Percentiles rank a stretch among this genome's conserved stretches.
Evolutionary conservation across 1,140 invertebrate species (phyloP).

Genomic region (Hesperophylax magnus): DNA sequence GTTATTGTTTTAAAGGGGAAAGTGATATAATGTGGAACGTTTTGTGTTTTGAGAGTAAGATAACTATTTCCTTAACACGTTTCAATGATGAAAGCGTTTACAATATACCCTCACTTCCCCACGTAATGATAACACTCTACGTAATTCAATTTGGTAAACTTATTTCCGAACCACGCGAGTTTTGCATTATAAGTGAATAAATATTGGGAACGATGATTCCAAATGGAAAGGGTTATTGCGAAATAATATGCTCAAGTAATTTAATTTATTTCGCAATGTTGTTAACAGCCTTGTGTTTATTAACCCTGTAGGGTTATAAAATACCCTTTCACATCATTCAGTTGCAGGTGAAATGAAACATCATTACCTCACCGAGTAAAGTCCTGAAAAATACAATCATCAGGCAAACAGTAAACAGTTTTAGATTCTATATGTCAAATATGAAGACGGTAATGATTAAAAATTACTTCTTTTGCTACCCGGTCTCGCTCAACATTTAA

Average conservation of each 20-base stretch:
- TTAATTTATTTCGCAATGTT: too few species aligned
- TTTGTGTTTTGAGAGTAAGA: slow-evolving; percentile 4
- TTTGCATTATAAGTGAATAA: slow-evolving; percentile 31
- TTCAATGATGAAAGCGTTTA: slow-evolving; percentile 24
- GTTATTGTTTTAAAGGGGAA: slow-evolving; percentile 57
- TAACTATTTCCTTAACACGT: slow-evolving; percentile 54
- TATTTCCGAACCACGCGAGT: slow-evolving; percentile 19
- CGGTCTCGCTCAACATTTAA: too few species aligned
- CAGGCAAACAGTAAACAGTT: too few species aligned
- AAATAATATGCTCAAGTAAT: not conserved
- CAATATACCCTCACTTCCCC: slow-evolving; percentile 41
- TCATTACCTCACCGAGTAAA: too few species aligned
- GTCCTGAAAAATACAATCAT: too few species aligned
- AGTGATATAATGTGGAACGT: slow-evolving; percentile 42
- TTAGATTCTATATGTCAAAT: too few species aligned
- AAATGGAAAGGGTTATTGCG: not conserved
- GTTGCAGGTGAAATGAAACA: too few species aligned
- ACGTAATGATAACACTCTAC: slow-evolving; percentile 46
- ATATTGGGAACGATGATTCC: slow-evolving; percentile 11
- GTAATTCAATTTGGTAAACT: slow-evolving; percentile 56
- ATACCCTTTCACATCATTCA: too few species aligned
- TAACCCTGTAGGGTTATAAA: too few species aligned
- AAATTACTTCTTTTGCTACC: too few species aligned
- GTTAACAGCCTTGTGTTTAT: too few species aligned
- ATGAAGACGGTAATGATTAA: too few species aligned